Evolutionary conservation across 2,888 invertebrate genomes (phyloP).

Genomic region (Stictocephala bisonia): DNA sequence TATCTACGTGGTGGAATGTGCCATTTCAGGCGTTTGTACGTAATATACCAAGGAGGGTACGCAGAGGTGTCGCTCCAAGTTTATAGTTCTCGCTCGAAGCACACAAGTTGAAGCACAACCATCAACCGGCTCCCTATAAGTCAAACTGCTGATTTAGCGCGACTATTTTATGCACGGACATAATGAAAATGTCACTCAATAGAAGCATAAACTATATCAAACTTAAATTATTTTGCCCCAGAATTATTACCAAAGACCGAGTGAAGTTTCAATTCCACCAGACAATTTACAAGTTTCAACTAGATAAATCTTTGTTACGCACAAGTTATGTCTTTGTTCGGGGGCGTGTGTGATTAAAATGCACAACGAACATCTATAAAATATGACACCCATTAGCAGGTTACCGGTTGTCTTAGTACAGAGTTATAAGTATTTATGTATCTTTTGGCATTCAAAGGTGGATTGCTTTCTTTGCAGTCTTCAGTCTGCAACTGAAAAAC

Average conservation of each 20-base stretch:
- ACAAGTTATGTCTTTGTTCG: constrained; percentile 25
- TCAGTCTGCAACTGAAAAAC: too few relatives aligned
- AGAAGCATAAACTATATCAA: constrained; percentile 40
- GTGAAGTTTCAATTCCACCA: constrained; percentile 36
- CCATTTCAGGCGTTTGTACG: too few relatives aligned
- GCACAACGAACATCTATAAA: constrained; percentile 22
- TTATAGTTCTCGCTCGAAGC: too few relatives aligned
- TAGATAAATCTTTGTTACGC: constrained; percentile 25
- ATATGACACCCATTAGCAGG: constrained; percentile 30
- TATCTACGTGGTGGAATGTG: too few relatives aligned
- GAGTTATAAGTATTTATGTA: constrained; percentile 31
- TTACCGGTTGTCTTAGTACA: not conserved
- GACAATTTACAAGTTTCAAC: constrained; percentile 30
- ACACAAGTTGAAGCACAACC: too few relatives aligned
- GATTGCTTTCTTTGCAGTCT: too few relatives aligned
- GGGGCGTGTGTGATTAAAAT: constrained; percentile 33
- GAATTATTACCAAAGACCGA: constrained; percentile 37
- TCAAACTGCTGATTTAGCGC: constrained; percentile 40
- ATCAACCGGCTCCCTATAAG: constrained; percentile 29
- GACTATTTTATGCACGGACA: constrained; percentile 35
- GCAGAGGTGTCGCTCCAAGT: too few relatives aligned
- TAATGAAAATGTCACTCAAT: constrained; percentile 43
- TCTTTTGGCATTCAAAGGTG: too few relatives aligned
- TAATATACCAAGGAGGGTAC: too few relatives aligned
- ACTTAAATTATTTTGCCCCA: constrained; percentile 35